These are phyloP conservation scores for Hippopotamus amphibius DNA, from an alignment of 2,113 vertebrate species.

Conservation along the genomic window DNA sequence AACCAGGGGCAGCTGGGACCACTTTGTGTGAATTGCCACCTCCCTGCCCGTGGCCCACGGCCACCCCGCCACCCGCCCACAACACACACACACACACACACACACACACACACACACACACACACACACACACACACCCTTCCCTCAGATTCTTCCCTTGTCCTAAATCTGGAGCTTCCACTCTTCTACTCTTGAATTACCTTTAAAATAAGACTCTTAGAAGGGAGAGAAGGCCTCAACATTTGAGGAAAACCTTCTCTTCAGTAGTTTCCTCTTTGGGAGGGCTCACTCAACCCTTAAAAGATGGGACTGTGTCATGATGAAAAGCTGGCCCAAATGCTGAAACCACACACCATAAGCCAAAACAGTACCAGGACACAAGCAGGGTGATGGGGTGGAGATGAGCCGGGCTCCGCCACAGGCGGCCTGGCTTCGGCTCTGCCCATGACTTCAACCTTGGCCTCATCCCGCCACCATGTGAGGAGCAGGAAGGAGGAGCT, in stretches of 20 bases:
- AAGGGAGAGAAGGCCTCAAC: slow-evolving; percentile 38
- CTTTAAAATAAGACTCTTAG: slow-evolving; percentile 44
- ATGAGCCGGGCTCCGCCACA: slow-evolving; percentile 57
- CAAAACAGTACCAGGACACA: slow-evolving; percentile 68
- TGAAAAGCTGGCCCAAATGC: slow-evolving; percentile 63
- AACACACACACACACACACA: background rate
- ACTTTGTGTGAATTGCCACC: slow-evolving; percentile 51
- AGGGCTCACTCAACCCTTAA: slow-evolving; percentile 41
- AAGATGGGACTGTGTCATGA: slow-evolving; percentile 14
- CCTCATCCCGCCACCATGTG: background rate
- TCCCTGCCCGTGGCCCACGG: background rate
- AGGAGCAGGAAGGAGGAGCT: background rate
- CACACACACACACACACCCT: background rate
- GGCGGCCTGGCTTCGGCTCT: slow-evolving; percentile 52
- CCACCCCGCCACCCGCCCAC: background rate
- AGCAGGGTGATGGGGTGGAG: background rate
- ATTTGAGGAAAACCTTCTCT: slow-evolving; percentile 41
- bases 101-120: background rate
- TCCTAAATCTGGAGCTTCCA: slow-evolving; percentile 35
- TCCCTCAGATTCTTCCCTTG: background rate
- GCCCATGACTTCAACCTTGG: slow-evolving; percentile 74
- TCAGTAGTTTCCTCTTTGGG: slow-evolving; percentile 49
- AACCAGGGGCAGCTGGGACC: slow-evolving; percentile 77
- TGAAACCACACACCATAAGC: slow-evolving; percentile 69
- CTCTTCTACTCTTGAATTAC: slow-evolving; percentile 37